Conservation (phyloP, 1,140 invertebrate species). For the Mactra quadrangularis region DNA sequence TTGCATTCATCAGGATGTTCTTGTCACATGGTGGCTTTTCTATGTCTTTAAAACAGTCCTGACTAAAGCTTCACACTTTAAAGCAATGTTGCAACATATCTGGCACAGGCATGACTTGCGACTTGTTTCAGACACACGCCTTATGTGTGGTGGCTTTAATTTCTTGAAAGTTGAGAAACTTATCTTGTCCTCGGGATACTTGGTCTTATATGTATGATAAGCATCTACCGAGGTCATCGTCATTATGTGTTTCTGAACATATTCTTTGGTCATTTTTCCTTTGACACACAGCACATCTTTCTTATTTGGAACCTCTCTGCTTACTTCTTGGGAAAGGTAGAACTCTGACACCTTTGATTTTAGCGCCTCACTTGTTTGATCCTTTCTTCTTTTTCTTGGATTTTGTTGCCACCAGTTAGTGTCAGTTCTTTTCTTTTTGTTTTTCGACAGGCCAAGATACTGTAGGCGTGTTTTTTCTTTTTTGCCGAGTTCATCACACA, state of each 20-base stretch:
- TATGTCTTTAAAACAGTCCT: conserved; percentile 1
- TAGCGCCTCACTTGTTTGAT: neutral
- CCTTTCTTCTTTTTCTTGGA: conserved; percentile 13
- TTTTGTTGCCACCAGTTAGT: neutral
- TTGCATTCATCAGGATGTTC: neutral
- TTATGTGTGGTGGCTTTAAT: conserved; percentile 40
- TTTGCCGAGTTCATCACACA: neutral
- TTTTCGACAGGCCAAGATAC: conserved; percentile 15
- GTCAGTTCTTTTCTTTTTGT: neutral
- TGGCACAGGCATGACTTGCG: conserved; percentile 46
- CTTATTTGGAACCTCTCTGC: conserved; percentile 20
- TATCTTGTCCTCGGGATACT: conserved; percentile 11
- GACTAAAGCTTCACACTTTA: conserved; percentile 33
- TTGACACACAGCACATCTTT: conserved; percentile 10
- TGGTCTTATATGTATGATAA: neutral
- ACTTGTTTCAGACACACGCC: conserved; percentile 47
- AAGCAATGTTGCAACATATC: conserved; percentile 49
- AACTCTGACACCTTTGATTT: conserved; percentile 10
- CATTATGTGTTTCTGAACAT: conserved; percentile 16
- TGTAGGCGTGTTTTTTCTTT: neutral
- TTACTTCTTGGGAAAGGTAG: neutral
- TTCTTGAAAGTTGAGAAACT: conserved; percentile 34
- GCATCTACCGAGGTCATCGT: conserved; percentile 39
- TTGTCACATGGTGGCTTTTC: conserved; percentile 11
- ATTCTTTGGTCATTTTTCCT: neutral